Conservation (phyloP, 2,888 invertebrate genomes). For the Eupithecia subfuscata region DNA sequence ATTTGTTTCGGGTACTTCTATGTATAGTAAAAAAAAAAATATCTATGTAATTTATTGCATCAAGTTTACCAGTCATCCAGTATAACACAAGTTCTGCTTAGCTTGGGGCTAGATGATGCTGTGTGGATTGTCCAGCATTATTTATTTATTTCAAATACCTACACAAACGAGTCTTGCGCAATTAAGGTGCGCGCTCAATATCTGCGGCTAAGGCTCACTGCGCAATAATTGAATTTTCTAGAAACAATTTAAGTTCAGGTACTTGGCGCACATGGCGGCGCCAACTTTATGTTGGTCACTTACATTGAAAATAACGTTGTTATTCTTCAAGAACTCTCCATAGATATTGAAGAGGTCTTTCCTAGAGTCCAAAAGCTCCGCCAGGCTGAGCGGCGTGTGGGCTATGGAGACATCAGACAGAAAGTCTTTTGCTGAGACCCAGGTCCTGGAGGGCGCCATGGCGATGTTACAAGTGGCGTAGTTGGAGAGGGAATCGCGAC, state of each 20-base stretch:
- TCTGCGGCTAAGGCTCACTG: neutral
- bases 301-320: slow-evolving; percentile 78
- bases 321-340: slow-evolving; percentile 82
- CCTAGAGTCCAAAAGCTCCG: slow-evolving; percentile 80
- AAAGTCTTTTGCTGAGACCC: slow-evolving; percentile 77
- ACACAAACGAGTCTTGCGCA: no score
- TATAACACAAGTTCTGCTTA: no score
- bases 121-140: no score
- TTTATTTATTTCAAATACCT: no score
- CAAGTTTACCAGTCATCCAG: no score
- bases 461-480: slow-evolving; percentile 85
- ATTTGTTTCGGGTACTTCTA: no score
- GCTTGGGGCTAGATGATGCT: no score
- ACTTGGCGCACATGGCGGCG: neutral
- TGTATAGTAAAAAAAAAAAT: no score
- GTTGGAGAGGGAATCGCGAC: slow-evolving; percentile 79
- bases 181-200: no score
- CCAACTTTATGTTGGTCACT: slow-evolving; percentile 48
- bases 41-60: no score
- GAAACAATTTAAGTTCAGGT: neutral
- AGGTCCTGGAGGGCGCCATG: slow-evolving; percentile 84
- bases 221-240: neutral
- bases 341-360: slow-evolving; percentile 87
- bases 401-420: slow-evolving; percentile 86
- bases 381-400: slow-evolving; percentile 85